phyloP scores from a whole-genome alignment of 2,888 invertebrate species.

The Leptopilina myrica region DNA sequence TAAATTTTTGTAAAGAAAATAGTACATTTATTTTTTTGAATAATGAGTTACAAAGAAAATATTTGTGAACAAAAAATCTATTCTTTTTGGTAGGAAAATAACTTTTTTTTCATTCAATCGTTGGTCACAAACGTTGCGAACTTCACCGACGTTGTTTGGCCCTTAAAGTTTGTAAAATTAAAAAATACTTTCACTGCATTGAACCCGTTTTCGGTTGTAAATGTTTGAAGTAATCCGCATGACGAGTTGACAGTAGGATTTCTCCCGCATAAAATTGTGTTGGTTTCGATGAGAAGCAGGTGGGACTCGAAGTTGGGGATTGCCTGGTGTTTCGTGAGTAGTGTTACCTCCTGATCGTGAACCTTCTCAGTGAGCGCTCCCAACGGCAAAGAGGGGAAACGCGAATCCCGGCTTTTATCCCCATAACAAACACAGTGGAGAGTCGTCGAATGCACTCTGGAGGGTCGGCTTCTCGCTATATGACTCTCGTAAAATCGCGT shows the following conservation, averaged over 20 bases:
- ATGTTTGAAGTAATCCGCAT: slow-evolving; percentile 4
- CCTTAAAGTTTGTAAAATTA: no score
- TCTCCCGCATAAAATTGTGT: slow-evolving; percentile 2
- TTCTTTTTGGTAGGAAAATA: no score
- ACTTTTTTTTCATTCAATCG: no score
- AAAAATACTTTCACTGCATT: no score
- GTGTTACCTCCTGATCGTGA: neutral
- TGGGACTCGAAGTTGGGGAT: slow-evolving; percentile 10
- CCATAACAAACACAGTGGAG: slow-evolving; percentile 40
- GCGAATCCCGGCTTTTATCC: slow-evolving; percentile 39
- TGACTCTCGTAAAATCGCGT: slow-evolving; percentile 3
- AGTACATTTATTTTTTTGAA: no score
- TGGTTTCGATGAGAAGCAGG: slow-evolving; percentile 14
- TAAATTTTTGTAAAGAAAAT: no score
- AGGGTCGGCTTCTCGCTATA: slow-evolving; percentile 9
- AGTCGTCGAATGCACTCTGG: slow-evolving; percentile 21
- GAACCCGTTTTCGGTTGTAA: neutral
- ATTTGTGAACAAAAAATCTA: no score
- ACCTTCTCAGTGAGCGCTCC: slow-evolving; percentile 48
- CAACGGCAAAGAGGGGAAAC: slow-evolving; percentile 49
- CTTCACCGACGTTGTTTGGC: no score
- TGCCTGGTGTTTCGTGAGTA: slow-evolving; percentile 23
- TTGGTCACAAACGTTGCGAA: no score
- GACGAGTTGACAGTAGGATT: slow-evolving; percentile 15
- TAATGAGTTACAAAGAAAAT: no score